Base-by-base conservation (phyloP, 2,113 vertebrate species). In the Nothoprocta perdicaria region DNA sequence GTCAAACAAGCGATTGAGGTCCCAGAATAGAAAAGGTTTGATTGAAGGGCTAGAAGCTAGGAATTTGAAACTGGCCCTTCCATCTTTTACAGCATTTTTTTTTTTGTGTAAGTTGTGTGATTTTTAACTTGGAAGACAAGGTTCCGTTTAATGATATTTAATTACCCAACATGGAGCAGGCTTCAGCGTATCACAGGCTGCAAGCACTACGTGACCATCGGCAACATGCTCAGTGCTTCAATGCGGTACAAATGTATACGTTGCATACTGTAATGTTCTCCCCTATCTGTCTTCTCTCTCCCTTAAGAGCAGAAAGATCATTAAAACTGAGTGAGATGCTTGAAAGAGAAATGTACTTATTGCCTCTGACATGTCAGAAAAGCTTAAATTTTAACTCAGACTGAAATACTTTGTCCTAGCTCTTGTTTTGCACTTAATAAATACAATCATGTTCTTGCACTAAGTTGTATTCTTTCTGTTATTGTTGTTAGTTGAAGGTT, bases 361-460 rank as follows among this genome's bases (percentile, higher is more conserved):
- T 1, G 0, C 21, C 50, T 40, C 7, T 50, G 43, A 45, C 7
- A 2, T 2, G 27, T 45, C 41, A 52, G 22, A n/a, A 23, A 48
- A 10, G 18, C 66, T 80, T 48, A 60, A 50, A 50, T 71, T 58
- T 63, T 90, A 77, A 87, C 33, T 8, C 41, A 57, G 86, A 12
- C 38, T 55, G 23, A 60, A 79, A 15, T 58, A 65, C n/a, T 68
- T 80, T 90, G n/a, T 80, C 45, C 62, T 77, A 63, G 63, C 55
- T 89, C 19, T 62, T 85, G 50, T 12, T 89, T 92, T 93, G 92
- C 82, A 83, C 91, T 90, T 89, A 89, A 60, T 67, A 90, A 80
- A 80, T 90, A 85, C 33, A 85, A 10, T 11, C 76, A 79, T 43
- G 61, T 60, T 89, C 79, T 90, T 91, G 60, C 82, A 89, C 46